These are phyloP conservation scores for Xanthia icteritia DNA, from an alignment of 2,888 invertebrate genomes.

Conservation along the genomic window DNA sequence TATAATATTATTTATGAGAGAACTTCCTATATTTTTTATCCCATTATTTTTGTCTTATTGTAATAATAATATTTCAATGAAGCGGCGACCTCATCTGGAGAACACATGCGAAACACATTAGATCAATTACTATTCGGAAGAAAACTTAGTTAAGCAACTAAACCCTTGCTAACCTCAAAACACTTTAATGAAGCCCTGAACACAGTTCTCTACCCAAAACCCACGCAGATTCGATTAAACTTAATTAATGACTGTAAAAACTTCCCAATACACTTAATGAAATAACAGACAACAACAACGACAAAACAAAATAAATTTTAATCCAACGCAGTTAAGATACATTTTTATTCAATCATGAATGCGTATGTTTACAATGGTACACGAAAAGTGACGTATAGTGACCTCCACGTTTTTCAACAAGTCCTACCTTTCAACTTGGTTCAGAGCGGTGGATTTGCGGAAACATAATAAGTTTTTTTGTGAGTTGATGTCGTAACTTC, in stretches of 20 bases:
- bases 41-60: neutral
- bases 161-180: conserved; percentile 23
- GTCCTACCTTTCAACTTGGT: conserved; percentile 73
- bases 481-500: conserved; percentile 82
- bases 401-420: conserved; percentile 70
- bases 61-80: neutral
- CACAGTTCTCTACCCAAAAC: conserved; percentile 9
- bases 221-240: conserved; percentile 20
- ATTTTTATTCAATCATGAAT: conserved; percentile 43
- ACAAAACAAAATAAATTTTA: conserved; percentile 34
- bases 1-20: neutral
- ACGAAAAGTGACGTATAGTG: conserved; percentile 67
- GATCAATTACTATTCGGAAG: conserved; percentile 11
- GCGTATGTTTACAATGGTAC: conserved; percentile 59
- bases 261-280: conserved; percentile 32
- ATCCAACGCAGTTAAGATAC: conserved; percentile 28
- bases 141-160: conserved; percentile 28
- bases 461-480: conserved; percentile 84
- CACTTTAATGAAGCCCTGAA: conserved; percentile 9
- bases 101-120: conserved; percentile 5
- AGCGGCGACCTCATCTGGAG: neutral
- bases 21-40: neutral
- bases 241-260: conserved; percentile 37
- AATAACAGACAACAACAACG: conserved; percentile 5
- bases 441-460: conserved; percentile 83